phyloP scores from a whole-genome alignment of 2,888 invertebrate species.

The Caenorhabditis sp. region DNA sequence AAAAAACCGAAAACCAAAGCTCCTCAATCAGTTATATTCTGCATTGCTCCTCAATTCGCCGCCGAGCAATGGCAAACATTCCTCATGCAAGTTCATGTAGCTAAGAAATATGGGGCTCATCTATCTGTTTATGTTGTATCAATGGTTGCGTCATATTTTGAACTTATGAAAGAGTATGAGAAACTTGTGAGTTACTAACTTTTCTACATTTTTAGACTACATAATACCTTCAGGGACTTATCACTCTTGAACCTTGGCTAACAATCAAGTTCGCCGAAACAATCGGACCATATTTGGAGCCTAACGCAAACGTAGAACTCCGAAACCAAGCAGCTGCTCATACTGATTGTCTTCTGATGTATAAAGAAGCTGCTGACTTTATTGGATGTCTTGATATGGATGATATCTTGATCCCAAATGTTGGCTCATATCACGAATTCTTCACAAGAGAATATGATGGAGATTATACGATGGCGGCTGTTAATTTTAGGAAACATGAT shows the following conservation, averaged over 20 bases:
- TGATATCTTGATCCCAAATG: slow-evolving; percentile 27
- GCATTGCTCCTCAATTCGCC: slow-evolving; percentile 15
- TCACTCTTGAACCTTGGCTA: slow-evolving; percentile 43
- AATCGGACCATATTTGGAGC: slow-evolving; percentile 38
- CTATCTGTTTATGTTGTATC: slow-evolving; percentile 12
- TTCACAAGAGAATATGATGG: slow-evolving; percentile 27
- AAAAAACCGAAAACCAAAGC: not conserved
- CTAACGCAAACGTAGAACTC: slow-evolving; percentile 47
- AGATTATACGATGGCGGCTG: slow-evolving; percentile 17
- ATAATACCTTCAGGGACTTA: too few species aligned
- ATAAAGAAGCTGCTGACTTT: slow-evolving; percentile 31
- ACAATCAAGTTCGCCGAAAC: slow-evolving; percentile 31
- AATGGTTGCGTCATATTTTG: slow-evolving; percentile 9
- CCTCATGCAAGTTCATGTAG: not conserved
- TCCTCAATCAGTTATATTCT: slow-evolving; percentile 8
- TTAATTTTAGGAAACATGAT: slow-evolving; percentile 18
- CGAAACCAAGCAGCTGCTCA: too few species aligned
- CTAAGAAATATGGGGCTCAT: slow-evolving; percentile 13
- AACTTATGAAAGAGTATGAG: slow-evolving; percentile 11
- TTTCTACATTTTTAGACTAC: too few species aligned
- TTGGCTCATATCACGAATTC: slow-evolving; percentile 24
- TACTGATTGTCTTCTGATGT: slow-evolving; percentile 49
- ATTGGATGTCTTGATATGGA: slow-evolving; percentile 31
- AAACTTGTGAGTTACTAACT: too few species aligned
- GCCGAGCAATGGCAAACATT: slow-evolving; percentile 13